Percentiles rank a stretch among this genome's conserved stretches.
phyloP scores from a whole-genome alignment of 1,140 invertebrate genomes.

The Dermatophagoides farinae region DNA sequence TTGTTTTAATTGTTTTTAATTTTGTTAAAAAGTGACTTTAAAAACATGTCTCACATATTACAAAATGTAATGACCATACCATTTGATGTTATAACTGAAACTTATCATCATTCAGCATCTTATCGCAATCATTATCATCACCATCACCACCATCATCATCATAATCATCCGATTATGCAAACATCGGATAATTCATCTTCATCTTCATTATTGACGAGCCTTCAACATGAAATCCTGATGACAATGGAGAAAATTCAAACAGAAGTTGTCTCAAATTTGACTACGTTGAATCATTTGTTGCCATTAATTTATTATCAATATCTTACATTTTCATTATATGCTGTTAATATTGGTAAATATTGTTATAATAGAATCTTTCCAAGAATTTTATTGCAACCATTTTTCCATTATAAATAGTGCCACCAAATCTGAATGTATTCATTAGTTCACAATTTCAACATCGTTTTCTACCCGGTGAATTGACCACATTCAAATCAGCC shows the following conservation, averaged over 20 bases:
- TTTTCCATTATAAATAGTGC: neutral
- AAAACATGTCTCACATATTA: no score
- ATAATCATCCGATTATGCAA: neutral
- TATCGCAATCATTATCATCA: neutral
- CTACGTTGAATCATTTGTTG: conserved; percentile 37
- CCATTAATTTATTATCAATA: conserved; percentile 58
- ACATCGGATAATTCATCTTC: no score
- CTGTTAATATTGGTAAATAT: conserved; percentile 17
- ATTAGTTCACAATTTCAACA: conserved; percentile 4
- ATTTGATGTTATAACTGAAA: no score
- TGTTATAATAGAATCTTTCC: conserved; percentile 3
- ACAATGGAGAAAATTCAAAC: conserved; percentile 57
- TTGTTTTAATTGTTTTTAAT: no score
- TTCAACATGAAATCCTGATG: conserved; percentile 59
- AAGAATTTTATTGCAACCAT: neutral
- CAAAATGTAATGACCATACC: no score
- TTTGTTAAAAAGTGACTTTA: no score
- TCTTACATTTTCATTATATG: conserved; percentile 34
- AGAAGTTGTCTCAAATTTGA: conserved; percentile 25
- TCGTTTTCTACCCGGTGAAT: conserved; percentile 1
- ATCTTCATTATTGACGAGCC: conserved; percentile 36
- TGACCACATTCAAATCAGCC: neutral
- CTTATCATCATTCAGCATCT: no score
- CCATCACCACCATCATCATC: neutral
- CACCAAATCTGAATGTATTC: conserved; percentile 1